Conservation (phyloP, 2,888 invertebrate species). For the Lasioglossum vierecki region DNA sequence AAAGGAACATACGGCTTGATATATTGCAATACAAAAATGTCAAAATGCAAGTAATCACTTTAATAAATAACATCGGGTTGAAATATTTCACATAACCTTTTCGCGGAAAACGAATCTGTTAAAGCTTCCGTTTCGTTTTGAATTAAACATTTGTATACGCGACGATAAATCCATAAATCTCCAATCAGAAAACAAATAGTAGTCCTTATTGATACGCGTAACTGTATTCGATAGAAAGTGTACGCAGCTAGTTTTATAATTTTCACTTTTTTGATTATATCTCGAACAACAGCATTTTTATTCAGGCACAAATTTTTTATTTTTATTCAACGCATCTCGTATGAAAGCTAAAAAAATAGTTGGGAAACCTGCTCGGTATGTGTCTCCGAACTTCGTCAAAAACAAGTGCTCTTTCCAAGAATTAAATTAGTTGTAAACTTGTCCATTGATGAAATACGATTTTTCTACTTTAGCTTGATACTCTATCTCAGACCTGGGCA, state of each 20-base stretch:
- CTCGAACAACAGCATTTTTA: neutral
- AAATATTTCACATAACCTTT: too few relatives aligned
- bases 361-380: neutral
- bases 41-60: too few relatives aligned
- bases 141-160: neutral
- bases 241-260: neutral
- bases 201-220: neutral
- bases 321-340: neutral
- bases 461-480: neutral
- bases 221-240: neutral
- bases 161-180: neutral
- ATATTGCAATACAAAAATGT: too few relatives aligned
- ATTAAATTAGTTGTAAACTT: neutral
- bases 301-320: constrained; percentile 31
- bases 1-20: too few relatives aligned
- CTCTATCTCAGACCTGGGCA: neutral
- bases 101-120: neutral
- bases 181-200: neutral
- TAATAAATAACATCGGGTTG: too few relatives aligned
- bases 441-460: neutral
- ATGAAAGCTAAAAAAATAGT: neutral
- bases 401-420: neutral
- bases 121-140: neutral
- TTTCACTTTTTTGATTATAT: constrained; percentile 27
- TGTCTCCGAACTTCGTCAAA: too few relatives aligned